A percentile compares a stretch with the other conserved stretches of the same genome.
phyloP scores from a whole-genome alignment of 2,797 vertebrate genomes.

The Xenops minutus region DNA sequence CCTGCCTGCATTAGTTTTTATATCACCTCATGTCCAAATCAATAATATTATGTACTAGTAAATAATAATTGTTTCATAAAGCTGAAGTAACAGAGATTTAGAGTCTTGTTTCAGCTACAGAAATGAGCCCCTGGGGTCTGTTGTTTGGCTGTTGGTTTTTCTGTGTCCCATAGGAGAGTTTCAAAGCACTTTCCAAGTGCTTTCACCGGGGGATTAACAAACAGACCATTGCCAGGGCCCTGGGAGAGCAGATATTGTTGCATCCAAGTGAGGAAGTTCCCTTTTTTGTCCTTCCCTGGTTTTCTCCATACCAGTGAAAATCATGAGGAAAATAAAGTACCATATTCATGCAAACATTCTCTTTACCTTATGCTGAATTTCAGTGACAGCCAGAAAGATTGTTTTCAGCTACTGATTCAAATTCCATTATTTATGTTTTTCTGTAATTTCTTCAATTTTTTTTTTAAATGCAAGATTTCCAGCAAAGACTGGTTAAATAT shows the following conservation, averaged over 20 bases:
- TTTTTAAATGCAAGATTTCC: background rate
- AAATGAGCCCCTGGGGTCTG: slow-evolving; percentile 5
- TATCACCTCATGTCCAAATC: slow-evolving; percentile 27
- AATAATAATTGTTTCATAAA: slow-evolving; percentile 44
- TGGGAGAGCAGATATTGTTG: slow-evolving; percentile 12
- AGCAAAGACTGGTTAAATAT: background rate
- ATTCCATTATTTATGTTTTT: background rate
- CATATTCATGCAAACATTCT: background rate
- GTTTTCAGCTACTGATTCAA: background rate
- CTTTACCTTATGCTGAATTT: background rate
- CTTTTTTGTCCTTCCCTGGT: background rate
- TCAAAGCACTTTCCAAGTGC: slow-evolving; percentile 8
- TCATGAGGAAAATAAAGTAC: background rate
- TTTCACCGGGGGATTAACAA: slow-evolving; percentile 30
- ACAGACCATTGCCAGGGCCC: background rate
- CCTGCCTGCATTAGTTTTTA: background rate
- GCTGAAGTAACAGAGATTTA: slow-evolving; percentile 34
- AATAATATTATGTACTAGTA: slow-evolving; percentile 12
- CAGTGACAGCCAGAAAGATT: background rate
- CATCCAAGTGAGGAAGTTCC: background rate
- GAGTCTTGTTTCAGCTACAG: slow-evolving; percentile 22
- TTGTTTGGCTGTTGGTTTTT: slow-evolving; percentile 38
- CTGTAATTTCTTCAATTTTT: background rate
- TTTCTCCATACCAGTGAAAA: background rate
- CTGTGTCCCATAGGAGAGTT: slow-evolving; percentile 1